A percentile compares a stretch with the other conserved stretches of the same genome.
phyloP scores from a whole-genome alignment of 2,888 invertebrate genomes.

The Brenthis ino region DNA sequence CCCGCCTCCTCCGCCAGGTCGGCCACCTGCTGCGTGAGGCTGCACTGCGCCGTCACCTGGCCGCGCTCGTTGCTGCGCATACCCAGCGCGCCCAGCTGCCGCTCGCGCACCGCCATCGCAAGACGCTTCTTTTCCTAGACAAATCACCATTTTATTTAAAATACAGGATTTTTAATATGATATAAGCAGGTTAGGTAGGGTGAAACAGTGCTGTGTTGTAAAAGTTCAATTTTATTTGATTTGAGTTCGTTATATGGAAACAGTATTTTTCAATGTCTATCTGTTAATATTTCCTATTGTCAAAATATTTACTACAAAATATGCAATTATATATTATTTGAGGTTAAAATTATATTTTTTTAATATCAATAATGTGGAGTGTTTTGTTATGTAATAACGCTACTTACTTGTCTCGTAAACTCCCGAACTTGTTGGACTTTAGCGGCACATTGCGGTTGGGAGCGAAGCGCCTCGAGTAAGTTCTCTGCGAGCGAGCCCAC shows the following conservation, averaged over 20 bases:
- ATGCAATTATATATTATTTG: too few relatives aligned
- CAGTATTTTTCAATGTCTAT: too few relatives aligned
- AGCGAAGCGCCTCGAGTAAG: conserved; percentile 91
- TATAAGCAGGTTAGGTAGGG: too few relatives aligned
- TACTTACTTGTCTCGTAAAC: conserved; percentile 87
- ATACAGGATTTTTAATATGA: neutral
- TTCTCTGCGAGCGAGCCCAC: conserved; percentile 98
- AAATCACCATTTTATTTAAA: neutral
- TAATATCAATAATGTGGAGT: too few relatives aligned
- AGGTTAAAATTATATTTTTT: too few relatives aligned
- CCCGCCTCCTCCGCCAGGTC: conserved; percentile 98
- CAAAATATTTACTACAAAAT: too few relatives aligned
- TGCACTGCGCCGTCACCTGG: conserved; percentile 95
- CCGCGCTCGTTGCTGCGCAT: conserved; percentile 98
- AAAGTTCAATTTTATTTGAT: too few relatives aligned
- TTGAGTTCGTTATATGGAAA: too few relatives aligned
- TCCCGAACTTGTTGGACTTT: conserved; percentile 96
- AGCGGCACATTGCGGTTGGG: conserved; percentile 89
- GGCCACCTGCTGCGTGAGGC: conserved; percentile 95
- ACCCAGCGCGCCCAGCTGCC: conserved; percentile 96
- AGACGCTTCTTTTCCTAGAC: conserved; percentile 96
- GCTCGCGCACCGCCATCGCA: conserved; percentile 98
- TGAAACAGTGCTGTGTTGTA: too few relatives aligned
- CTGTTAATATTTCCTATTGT: too few relatives aligned
- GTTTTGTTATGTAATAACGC: neutral